Evolutionary conservation across 1,140 invertebrate genomes (phyloP), one percentile per base, ranked within the genome.

Genomic region (Apocrypta bakeri): DNA sequence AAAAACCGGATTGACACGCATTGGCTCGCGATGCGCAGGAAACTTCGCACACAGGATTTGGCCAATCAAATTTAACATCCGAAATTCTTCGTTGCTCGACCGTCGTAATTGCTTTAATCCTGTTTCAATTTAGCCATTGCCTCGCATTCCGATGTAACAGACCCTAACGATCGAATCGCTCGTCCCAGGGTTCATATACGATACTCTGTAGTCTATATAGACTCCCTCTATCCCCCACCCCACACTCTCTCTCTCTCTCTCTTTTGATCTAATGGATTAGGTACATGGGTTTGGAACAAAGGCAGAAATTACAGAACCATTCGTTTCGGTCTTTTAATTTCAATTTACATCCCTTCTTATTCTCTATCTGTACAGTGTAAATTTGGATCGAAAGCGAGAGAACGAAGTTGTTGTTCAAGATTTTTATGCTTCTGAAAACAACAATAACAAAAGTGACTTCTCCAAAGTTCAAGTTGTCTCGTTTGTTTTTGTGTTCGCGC

Each of bases 401-500:
- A 37, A n/a, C n/a, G n/a, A 12, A 17, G 21, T 48, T 17, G 12
- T 48, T 17, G 1, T 17, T 12, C 42, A 3, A 14, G 17, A 56
- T 56, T 7, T 7, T n/a, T 3, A n/a, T 63, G 71, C 75, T 68
- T 56, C 75, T 74, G 61, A 81, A 74, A 81, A 81, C 48, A n/a
- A 42, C 40, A 12, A 42, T 12, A 12, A 42, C 40, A 42, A 42
- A 42, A 12, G 40, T 6, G 48, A n/a, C 21, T 17, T 21, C 21
- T 56, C 33, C 3, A 37, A 37, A 37, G 33, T 9, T 37, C 81
- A 82, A 84, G 83, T 87, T 37, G 75, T 81, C 86, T 84, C 84
- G 81, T 88, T 86, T 88, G 85, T 88, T 88, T 87, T 88, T 88
- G 84, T 88, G 85, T 88, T 88, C 87, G 88, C 86, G 87, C 79